Percentiles rank a stretch among this genome's conserved stretches.
Evolutionary conservation across 2,113 vertebrate genomes (phyloP).

Genomic region (Galeopterus variegatus): DNA sequence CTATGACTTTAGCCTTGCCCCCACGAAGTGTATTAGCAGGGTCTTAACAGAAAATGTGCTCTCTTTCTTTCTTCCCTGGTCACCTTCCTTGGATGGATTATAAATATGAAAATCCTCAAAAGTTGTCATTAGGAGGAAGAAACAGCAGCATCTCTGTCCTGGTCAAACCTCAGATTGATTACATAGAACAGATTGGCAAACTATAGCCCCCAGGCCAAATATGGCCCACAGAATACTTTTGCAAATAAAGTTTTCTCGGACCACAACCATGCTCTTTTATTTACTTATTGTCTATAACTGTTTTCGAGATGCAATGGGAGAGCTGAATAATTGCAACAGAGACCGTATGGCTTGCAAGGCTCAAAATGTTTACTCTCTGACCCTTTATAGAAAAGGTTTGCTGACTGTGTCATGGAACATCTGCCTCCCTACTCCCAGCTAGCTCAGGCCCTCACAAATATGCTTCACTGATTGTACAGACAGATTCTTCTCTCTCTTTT

Average conservation of each 20-base stretch:
- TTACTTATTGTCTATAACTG: neutral
- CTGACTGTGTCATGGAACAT: neutral
- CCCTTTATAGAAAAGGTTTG: neutral
- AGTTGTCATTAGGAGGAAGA: neutral
- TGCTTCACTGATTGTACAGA: neutral
- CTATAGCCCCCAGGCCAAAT: neutral
- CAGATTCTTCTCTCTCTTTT: constrained; percentile 42
- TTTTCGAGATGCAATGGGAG: neutral
- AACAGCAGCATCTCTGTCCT: neutral
- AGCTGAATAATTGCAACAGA: constrained; percentile 31
- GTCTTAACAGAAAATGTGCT: neutral
- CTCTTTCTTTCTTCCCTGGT: neutral
- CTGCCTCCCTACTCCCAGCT: neutral
- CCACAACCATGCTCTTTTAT: neutral
- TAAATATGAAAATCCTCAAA: constrained; percentile 30
- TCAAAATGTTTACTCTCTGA: neutral
- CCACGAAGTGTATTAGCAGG: neutral
- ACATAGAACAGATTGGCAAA: neutral
- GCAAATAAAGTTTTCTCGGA: neutral
- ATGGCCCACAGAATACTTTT: neutral
- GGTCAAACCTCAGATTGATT: neutral
- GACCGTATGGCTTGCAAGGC: neutral
- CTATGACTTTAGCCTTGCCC: constrained; percentile 46
- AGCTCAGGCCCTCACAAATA: neutral
- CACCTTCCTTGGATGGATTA: neutral